These are phyloP conservation scores for Myiagra hebetior DNA, from an alignment of 2,113 vertebrate species.

Conservation along the genomic window DNA sequence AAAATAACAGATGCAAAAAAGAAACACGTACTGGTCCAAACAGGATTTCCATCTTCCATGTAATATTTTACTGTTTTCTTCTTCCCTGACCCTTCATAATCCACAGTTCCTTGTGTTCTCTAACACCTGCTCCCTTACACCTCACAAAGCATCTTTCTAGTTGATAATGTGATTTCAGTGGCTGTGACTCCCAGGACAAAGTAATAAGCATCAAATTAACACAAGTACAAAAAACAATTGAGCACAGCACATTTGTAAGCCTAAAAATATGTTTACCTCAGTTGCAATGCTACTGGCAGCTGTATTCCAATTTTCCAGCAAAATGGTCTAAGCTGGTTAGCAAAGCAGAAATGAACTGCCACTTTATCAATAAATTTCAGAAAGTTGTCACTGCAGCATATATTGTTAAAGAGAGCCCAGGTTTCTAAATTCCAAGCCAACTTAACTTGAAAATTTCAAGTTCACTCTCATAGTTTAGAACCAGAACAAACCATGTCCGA, in stretches of 20 bases:
- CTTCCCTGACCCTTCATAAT: not conserved
- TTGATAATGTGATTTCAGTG: not conserved
- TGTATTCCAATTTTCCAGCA: not conserved
- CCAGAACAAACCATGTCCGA: slow-evolving; percentile 74
- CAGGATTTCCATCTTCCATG: not conserved
- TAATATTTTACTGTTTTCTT: not conserved
- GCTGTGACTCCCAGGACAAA: not conserved
- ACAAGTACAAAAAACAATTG: not conserved
- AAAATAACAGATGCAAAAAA: not conserved
- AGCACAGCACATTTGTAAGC: not conserved
- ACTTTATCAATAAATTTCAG: not conserved
- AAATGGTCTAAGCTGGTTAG: not conserved
- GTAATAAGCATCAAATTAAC: not conserved
- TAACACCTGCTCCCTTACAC: not conserved
- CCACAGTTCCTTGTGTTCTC: not conserved
- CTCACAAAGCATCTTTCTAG: not conserved
- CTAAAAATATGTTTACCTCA: not conserved
- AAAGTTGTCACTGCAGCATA: not conserved
- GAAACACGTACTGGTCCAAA: not conserved
- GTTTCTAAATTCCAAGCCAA: not conserved
- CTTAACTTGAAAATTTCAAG: slow-evolving; percentile 20
- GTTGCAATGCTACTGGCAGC: not conserved
- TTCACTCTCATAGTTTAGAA: slow-evolving; percentile 44
- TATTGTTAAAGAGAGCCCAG: not conserved
- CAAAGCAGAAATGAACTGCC: not conserved